phyloP scores from a whole-genome alignment of 2,113 vertebrate genomes.

The Sebastes fasciatus region DNA sequence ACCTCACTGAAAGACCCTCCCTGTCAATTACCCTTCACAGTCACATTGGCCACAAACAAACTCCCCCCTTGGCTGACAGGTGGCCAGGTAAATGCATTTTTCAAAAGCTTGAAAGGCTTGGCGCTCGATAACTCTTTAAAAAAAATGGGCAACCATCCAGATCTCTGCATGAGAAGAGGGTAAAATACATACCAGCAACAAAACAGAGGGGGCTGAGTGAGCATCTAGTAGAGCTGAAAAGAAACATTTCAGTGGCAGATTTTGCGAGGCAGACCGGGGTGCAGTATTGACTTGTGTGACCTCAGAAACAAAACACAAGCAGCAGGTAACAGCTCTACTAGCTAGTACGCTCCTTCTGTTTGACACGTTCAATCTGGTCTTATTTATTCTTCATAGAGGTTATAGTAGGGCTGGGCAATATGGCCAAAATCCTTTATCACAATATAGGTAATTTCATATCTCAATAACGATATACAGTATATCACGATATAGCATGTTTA shows the following conservation, averaged over 20 bases:
- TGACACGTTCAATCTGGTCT: slow-evolving; percentile 13
- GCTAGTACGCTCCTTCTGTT: background rate
- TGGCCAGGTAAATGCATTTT: slow-evolving; percentile 62
- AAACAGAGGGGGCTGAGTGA: slow-evolving; percentile 9
- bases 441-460: too few species aligned
- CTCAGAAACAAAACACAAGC: slow-evolving; percentile 43
- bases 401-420: background rate
- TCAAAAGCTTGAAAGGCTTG: slow-evolving; percentile 52
- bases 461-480: too few species aligned
- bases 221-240: slow-evolving; percentile 32
- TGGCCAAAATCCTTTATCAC: too few species aligned
- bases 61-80: slow-evolving; percentile 51
- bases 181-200: slow-evolving; percentile 44
- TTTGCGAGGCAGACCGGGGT: slow-evolving; percentile 29
- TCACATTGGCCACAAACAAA: slow-evolving; percentile 59
- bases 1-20: slow-evolving; percentile 54
- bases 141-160: slow-evolving; percentile 59
- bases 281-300: slow-evolving; percentile 40
- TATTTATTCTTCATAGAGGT: slow-evolving; percentile 26
- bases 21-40: slow-evolving; percentile 73
- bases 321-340: slow-evolving; percentile 32
- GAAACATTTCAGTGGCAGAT: slow-evolving; percentile 34
- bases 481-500: too few species aligned
- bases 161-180: slow-evolving; percentile 45
- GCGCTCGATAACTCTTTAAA: slow-evolving; percentile 48